Conservation (phyloP, 2,113 vertebrate genomes). For the Crocuta crocuta region DNA sequence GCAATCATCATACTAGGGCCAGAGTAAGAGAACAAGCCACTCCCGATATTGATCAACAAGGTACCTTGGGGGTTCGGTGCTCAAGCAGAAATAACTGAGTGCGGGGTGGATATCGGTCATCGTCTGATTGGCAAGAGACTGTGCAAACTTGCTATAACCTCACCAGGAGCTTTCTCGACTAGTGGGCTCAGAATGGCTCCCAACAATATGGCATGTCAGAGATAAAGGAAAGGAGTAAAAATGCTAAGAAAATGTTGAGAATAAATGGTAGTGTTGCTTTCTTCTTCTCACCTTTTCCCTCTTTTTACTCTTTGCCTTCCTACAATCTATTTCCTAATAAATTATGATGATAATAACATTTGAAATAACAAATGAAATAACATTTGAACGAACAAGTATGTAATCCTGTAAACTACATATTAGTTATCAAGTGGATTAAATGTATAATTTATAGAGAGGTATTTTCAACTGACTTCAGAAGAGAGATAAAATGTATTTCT, state of each 20-base stretch:
- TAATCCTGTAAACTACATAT: background rate
- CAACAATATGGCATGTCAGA: background rate
- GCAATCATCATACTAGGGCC: no score
- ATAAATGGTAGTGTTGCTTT: background rate
- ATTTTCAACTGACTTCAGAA: slow-evolving; percentile 16
- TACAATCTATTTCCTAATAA: background rate
- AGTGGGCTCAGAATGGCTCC: no score
- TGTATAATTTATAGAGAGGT: background rate
- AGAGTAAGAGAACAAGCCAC: no score
- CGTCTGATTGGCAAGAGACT: no score
- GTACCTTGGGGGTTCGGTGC: no score
- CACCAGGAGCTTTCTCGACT: no score
- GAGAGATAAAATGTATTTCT: background rate
- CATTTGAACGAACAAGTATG: background rate
- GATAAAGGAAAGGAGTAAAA: background rate
- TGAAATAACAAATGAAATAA: background rate
- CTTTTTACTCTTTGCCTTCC: background rate
- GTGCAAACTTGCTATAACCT: no score
- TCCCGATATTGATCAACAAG: no score
- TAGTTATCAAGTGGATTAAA: background rate
- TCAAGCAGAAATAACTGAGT: no score
- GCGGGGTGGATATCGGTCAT: no score
- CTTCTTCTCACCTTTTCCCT: background rate
- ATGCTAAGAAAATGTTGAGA: background rate
- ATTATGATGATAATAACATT: background rate